phyloP scores from a whole-genome alignment of 2,113 vertebrate genomes.

The Channa argus region DNA sequence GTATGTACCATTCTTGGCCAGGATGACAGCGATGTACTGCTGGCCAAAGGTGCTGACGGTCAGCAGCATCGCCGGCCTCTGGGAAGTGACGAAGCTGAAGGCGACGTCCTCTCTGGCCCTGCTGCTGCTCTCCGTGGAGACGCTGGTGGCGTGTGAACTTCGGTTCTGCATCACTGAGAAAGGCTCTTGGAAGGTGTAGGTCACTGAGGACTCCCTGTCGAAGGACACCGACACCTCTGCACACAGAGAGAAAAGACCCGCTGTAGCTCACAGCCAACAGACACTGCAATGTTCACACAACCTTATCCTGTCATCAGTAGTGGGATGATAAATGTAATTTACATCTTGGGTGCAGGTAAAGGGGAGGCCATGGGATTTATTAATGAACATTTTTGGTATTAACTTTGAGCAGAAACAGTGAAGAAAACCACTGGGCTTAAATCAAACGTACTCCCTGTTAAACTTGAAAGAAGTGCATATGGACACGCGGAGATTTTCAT shows the following conservation, averaged over 20 bases:
- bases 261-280: neutral
- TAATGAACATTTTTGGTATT: neutral
- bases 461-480: no score
- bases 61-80: conserved; percentile 90
- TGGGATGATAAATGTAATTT: neutral
- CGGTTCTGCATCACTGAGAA: conserved; percentile 94
- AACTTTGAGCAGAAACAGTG: neutral
- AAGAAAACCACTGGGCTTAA: no score
- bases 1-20: conserved; percentile 89
- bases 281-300: conserved; percentile 2
- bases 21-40: conserved; percentile 90
- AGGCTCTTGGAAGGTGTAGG: conserved; percentile 94
- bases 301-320: neutral
- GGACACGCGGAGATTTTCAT: no score
- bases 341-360: neutral
- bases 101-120: conserved; percentile 89
- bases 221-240: conserved; percentile 96
- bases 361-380: neutral
- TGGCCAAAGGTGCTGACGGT: conserved; percentile 90
- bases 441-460: no score
- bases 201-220: conserved; percentile 90
- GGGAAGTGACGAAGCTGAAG: conserved; percentile 91
- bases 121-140: conserved; percentile 84
- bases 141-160: conserved; percentile 86
- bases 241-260: neutral